These are phyloP conservation scores for Sympetrum striolatum DNA, from an alignment of 2,888 invertebrate genomes.

Conservation along the genomic window DNA sequence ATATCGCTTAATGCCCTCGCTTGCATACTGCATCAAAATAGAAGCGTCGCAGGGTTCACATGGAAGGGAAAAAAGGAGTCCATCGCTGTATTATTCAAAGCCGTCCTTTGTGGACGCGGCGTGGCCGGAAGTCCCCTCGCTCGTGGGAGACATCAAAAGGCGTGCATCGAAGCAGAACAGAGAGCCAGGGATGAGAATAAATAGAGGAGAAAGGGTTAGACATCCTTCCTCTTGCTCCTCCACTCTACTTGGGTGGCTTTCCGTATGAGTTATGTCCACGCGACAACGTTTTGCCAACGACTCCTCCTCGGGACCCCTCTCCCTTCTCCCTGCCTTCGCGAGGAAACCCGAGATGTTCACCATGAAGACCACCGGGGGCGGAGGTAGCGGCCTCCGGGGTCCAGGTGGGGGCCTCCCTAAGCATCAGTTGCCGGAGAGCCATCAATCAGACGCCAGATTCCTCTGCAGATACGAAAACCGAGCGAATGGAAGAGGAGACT, in stretches of 20 bases:
- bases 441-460: slow-evolving; percentile 35
- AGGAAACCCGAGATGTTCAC: slow-evolving; percentile 15
- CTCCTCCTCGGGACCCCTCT: not conserved
- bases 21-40: too few species aligned
- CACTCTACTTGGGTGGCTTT: slow-evolving; percentile 37
- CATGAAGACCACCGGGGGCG: slow-evolving; percentile 4
- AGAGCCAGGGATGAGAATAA: not conserved
- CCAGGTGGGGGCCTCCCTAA: not conserved
- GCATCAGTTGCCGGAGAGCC: not conserved
- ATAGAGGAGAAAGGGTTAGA: not conserved
- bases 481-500: not conserved
- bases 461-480: slow-evolving; percentile 7
- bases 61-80: too few species aligned
- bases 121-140: not conserved
- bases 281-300: slow-evolving; percentile 43
- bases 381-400: slow-evolving; percentile 2
- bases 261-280: slow-evolving; percentile 37
- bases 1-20: too few species aligned
- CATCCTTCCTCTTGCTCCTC: not conserved
- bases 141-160: not conserved
- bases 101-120: not conserved
- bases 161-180: not conserved
- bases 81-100: not conserved
- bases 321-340: not conserved
- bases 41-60: too few species aligned